Percentiles rank a stretch among this genome's conserved stretches.
Evolutionary conservation across 2,888 invertebrate species (phyloP).

Genomic region (Brachyptera putata): DNA sequence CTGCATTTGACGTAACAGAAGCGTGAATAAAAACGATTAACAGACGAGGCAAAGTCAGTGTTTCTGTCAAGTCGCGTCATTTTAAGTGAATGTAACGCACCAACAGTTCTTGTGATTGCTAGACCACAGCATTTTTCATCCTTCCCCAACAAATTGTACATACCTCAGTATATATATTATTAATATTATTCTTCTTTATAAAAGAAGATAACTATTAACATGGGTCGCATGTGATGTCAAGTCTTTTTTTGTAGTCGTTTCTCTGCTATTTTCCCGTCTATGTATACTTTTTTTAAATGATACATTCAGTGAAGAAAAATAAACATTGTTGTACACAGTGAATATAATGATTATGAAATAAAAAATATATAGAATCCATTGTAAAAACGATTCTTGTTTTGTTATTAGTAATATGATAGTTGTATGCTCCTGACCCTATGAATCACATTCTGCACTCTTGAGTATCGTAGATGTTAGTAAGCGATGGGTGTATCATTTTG

Average conservation of each 20-base stretch:
- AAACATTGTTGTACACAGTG: conserved; percentile 35
- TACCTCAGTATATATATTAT: conserved; percentile 26
- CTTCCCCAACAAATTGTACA: conserved; percentile 24
- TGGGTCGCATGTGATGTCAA: conserved; percentile 24
- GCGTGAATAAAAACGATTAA: too few species aligned
- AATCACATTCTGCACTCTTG: conserved; percentile 35
- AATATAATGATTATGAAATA: conserved; percentile 34
- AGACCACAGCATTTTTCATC: conserved; percentile 31
- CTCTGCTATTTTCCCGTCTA: conserved; percentile 29
- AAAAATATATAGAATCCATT: conserved; percentile 35
- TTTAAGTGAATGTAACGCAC: too few species aligned
- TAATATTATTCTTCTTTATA: conserved; percentile 25
- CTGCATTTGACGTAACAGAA: conserved; percentile 5
- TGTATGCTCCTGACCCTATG: conserved; percentile 29
- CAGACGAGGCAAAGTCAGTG: too few species aligned
- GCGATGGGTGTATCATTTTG: not conserved
- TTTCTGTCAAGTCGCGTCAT: too few species aligned
- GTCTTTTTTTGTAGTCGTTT: conserved; percentile 31
- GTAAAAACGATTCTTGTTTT: conserved; percentile 30
- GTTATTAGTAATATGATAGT: conserved; percentile 28
- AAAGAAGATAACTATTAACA: conserved; percentile 21
- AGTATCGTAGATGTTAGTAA: not conserved
- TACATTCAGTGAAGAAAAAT: conserved; percentile 29
- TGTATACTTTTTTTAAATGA: conserved; percentile 34
- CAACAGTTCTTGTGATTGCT: conserved; percentile 25